These are phyloP conservation scores for Aramus guarauna DNA, from an alignment of 2,113 vertebrate species.

Conservation along the genomic window DNA sequence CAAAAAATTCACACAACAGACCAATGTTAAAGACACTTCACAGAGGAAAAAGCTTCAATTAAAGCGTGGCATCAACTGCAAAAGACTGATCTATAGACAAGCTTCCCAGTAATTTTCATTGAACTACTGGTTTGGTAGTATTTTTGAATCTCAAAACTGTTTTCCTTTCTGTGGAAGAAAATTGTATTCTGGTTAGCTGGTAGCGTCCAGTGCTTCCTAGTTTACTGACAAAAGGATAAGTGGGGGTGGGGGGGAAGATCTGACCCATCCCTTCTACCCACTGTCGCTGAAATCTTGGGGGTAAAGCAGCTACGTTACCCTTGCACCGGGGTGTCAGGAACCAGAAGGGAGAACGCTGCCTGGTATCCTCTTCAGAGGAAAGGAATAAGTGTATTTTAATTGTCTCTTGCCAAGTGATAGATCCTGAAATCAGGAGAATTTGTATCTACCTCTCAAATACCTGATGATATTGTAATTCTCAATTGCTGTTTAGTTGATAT, in stretches of 20 bases:
- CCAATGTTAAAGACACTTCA: accelerated
- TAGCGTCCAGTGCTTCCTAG: background rate
- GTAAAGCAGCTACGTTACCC: background rate
- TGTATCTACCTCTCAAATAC: background rate
- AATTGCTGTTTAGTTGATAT: background rate
- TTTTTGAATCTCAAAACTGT: background rate
- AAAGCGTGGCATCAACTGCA: background rate
- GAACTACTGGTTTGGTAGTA: background rate
- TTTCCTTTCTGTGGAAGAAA: background rate
- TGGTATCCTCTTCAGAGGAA: background rate
- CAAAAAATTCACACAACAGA: background rate
- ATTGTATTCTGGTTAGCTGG: background rate
- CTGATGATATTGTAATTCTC: slow-evolving; percentile 12
- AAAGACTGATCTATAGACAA: background rate
- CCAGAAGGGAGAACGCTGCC: background rate
- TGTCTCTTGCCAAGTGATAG: background rate
- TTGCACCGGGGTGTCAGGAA: background rate
- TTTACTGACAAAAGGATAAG: background rate
- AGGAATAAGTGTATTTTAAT: background rate
- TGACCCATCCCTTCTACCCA: background rate
- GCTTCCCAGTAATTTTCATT: background rate
- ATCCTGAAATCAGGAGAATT: background rate
- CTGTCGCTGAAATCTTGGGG: background rate
- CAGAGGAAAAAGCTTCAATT: background rate
- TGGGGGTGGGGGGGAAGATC: accelerated